Conservation (phyloP, 2,113 vertebrate species). For the Megaceryle maxima region DNA sequence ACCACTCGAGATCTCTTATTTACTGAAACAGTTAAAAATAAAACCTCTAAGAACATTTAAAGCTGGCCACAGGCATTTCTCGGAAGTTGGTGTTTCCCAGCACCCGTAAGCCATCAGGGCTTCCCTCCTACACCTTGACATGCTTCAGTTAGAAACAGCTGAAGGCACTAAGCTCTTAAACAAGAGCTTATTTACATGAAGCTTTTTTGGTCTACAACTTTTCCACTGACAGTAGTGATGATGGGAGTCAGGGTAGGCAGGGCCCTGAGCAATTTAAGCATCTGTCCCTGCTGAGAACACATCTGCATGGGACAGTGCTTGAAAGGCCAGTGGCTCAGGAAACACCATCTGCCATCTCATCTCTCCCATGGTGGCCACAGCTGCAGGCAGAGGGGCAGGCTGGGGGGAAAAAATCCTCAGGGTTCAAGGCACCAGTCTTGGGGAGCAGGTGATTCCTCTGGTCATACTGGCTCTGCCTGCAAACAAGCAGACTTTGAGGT, state of each 20-base stretch:
- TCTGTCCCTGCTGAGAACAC: background rate
- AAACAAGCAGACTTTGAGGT: background rate
- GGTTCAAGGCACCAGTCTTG: background rate
- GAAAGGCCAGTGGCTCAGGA: background rate
- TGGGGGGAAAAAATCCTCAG: background rate
- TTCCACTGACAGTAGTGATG: background rate
- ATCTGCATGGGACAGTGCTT: background rate
- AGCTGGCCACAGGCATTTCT: slow-evolving; percentile 36
- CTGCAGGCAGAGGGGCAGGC: background rate
- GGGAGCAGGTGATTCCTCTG: background rate
- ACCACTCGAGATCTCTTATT: background rate
- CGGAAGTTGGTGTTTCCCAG: slow-evolving; percentile 18
- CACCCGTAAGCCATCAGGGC: background rate
- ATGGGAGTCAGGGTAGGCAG: background rate
- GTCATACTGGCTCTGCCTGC: background rate
- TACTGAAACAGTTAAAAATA: slow-evolving; percentile 51
- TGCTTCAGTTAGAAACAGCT: slow-evolving; percentile 10
- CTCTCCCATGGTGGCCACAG: accelerated
- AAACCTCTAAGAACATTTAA: slow-evolving; percentile 34
- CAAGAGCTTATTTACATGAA: background rate
- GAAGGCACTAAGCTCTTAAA: slow-evolving; percentile 2
- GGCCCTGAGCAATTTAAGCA: background rate
- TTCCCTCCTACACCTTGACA: slow-evolving; percentile 51
- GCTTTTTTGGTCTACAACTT: background rate
- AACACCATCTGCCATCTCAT: background rate